These are phyloP conservation scores for Carlito syrichta DNA, from an alignment of 2,113 vertebrate species.

Conservation along the genomic window DNA sequence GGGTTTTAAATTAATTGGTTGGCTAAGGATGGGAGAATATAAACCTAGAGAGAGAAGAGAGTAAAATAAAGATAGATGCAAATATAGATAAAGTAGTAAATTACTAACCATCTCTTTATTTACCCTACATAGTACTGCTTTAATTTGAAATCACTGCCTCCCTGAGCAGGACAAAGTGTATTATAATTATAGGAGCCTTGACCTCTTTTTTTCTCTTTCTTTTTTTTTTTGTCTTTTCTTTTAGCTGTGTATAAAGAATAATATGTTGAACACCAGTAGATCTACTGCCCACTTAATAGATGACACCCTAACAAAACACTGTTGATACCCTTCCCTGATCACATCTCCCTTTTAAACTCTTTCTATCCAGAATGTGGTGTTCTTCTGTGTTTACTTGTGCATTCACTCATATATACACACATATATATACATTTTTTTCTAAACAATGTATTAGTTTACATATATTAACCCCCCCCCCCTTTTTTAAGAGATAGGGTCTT, in stretches of 20 bases:
- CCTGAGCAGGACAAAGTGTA: not conserved
- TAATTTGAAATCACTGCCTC: not conserved
- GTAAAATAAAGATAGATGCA: not conserved
- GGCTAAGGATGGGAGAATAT: not conserved
- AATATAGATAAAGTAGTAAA: not conserved
- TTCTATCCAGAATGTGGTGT: not conserved
- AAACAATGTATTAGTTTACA: too few relatives aligned
- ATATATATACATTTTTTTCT: too few relatives aligned
- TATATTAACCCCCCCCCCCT: too few relatives aligned
- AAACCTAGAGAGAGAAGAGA: not conserved
- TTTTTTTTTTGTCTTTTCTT: not conserved
- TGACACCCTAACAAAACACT: not conserved
- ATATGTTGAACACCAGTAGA: not conserved
- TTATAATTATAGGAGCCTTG: not conserved
- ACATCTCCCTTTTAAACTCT: not conserved
- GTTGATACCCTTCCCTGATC: not conserved
- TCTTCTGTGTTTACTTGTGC: not conserved
- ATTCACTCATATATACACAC: not conserved
- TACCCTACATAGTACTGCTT: not conserved
- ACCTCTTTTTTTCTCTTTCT: not conserved
- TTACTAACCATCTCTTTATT: not conserved
- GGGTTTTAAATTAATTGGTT: not conserved
- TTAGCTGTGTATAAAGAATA: not conserved
- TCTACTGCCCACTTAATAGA: not conserved
- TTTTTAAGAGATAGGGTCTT: too few relatives aligned